Evolutionary conservation across 2,113 vertebrate genomes (phyloP), one percentile per base, ranked within the genome.

Genomic region (Eublepharis macularius): DNA sequence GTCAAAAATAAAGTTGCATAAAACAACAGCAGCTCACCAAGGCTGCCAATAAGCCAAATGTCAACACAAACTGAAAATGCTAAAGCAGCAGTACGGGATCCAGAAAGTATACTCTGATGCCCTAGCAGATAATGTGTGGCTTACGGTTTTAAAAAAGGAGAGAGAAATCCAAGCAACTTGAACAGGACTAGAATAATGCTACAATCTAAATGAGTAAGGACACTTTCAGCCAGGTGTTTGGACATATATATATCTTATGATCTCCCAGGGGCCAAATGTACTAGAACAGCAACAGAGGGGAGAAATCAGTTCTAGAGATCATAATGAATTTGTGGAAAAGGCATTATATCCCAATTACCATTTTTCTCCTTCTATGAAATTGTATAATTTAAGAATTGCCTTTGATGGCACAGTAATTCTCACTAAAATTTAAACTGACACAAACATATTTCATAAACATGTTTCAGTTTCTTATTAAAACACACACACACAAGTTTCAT

Each of bases 331-430:
- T 36, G 54, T 6, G 26, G 39, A 91, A 80, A 86, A 87, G 86
- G 16, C 17, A 83, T 68, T 68, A 86, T 78, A 41, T 68, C 89
- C 65, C 63, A 85, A 87, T 89, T 84, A 60, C 68, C 29, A 26
- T 66, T n/a, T 29, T 86, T 88, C 34, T 81, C 34, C 66, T 88
- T 92, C 81, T 39, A 73, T 86, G n/a, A 69, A 88, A 89, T 74
- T 83, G 70, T 65, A 47, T 87, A 83, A 89, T 51, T 85, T 65
- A 0, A 45, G 51, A 49, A 76, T 81, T 83, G 77, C 29, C 63
- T 86, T 84, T 82, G 68, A 87, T 81, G 29, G 60, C 68, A 82
- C 16, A 91, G 36, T 13, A 73, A n/a, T 2, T 4, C 43, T 82
- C 76, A 54, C 54, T 45, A 43, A 81, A 77, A 49, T 87, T 36